phyloP scores from a whole-genome alignment of 2,888 invertebrate species.

The Baccha elongata region DNA sequence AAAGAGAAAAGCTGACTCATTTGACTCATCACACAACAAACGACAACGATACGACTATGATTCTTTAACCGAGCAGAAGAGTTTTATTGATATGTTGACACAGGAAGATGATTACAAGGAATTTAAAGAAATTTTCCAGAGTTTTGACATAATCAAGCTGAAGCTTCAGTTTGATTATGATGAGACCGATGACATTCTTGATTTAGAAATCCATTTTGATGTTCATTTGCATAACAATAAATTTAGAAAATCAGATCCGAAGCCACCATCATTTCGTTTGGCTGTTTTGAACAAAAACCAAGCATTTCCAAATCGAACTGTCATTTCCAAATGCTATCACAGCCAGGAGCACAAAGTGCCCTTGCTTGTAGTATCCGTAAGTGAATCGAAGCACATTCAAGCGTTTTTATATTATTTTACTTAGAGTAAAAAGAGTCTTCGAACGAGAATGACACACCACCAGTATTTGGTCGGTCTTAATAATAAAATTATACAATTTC shows the following conservation, averaged over 20 bases:
- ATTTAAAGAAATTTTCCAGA: constrained; percentile 77
- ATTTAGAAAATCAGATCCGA: constrained; percentile 78
- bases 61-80: constrained; percentile 44
- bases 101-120: constrained; percentile 75
- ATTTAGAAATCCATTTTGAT: constrained; percentile 78
- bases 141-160: constrained; percentile 78
- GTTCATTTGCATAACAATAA: constrained; percentile 77
- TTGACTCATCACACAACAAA: constrained; percentile 1
- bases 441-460: no score
- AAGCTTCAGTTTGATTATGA: constrained; percentile 48
- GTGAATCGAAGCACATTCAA: constrained; percentile 81
- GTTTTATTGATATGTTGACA: constrained; percentile 78
- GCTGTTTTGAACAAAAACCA: constrained; percentile 76
- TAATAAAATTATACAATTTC: no score
- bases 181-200: constrained; percentile 1
- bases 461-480: no score
- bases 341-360: constrained; percentile 76
- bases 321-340: constrained; percentile 76
- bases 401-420: constrained; percentile 80
- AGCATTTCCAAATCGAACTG: constrained; percentile 77
- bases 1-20: constrained; percentile 74
- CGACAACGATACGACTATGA: constrained; percentile 18
- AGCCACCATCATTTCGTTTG: constrained; percentile 78
- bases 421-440: constrained; percentile 67
- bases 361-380: constrained; percentile 79